A percentile compares a stretch with the other conserved stretches of the same genome.
These are phyloP conservation scores for Arctia plantaginis DNA, from an alignment of 2,888 invertebrate species.

Conservation along the genomic window DNA sequence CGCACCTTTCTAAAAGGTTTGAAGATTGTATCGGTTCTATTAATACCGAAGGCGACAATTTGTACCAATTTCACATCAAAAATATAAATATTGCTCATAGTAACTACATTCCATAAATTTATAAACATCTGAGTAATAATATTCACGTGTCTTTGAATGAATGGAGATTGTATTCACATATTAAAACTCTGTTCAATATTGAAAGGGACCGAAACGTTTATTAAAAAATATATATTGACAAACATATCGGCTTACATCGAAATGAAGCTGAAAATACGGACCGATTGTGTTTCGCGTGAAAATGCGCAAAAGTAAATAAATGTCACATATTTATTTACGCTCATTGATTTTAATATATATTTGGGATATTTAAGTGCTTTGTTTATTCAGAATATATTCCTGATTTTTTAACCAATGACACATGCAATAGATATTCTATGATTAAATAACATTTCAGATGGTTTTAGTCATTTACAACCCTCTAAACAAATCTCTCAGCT, in stretches of 20 bases:
- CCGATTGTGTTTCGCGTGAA: slow-evolving; percentile 2
- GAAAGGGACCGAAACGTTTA: neutral
- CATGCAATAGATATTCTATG: neutral
- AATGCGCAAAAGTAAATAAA: slow-evolving; percentile 21
- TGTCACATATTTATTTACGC: slow-evolving; percentile 12
- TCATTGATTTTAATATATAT: slow-evolving; percentile 21
- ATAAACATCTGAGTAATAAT: neutral
- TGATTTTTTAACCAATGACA: neutral
- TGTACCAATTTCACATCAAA: too few species aligned
- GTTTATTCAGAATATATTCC: neutral
- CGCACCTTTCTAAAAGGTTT: too few species aligned
- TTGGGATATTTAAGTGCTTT: slow-evolving; percentile 5
- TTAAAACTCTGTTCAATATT: neutral
- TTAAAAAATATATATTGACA: neutral
- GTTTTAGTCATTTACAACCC: too few species aligned
- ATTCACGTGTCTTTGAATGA: neutral
- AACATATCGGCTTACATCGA: slow-evolving; percentile 2
- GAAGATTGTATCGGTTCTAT: too few species aligned
- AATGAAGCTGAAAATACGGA: slow-evolving; percentile 3
- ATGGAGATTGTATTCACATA: neutral
- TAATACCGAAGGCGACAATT: too few species aligned
- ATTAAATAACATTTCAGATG: neutral
- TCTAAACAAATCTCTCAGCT: too few species aligned
- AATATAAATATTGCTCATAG: neutral
- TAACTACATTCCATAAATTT: neutral